Evolutionary conservation across 2,797 vertebrate species (phyloP).

Genomic region (Tragopan temminckii): DNA sequence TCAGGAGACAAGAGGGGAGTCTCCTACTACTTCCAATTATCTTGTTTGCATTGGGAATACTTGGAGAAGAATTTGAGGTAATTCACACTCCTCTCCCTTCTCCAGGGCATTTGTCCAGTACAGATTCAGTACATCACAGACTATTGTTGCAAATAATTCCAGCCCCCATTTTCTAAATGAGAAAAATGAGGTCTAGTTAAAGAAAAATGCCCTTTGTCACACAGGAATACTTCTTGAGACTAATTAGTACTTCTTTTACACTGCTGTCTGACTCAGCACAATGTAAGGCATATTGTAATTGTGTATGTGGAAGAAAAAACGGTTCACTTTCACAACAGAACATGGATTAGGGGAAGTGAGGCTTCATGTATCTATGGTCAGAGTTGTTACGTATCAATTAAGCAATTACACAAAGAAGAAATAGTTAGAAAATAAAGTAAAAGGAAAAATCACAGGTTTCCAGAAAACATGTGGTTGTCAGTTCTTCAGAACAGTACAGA

Average conservation of each 20-base stretch:
- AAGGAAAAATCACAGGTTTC: neutral
- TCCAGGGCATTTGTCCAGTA: neutral
- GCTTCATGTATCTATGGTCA: neutral
- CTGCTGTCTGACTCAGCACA: neutral
- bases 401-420: neutral
- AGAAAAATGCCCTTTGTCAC: neutral
- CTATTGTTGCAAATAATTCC: neutral
- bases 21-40: neutral
- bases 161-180: neutral
- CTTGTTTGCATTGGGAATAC: neutral
- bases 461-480: neutral
- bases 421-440: neutral
- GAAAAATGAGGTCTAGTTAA: neutral
- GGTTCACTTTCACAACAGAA: neutral
- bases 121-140: neutral
- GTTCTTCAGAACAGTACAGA: neutral
- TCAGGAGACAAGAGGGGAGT: neutral
- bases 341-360: neutral
- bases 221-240: neutral
- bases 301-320: neutral
- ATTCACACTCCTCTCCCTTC: neutral
- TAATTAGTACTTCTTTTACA: neutral
- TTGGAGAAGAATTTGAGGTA: neutral
- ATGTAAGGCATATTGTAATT: neutral
- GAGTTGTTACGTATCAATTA: neutral